phyloP scores from a whole-genome alignment of 2,113 vertebrate genomes.

The Leptodactylus fuscus region DNA sequence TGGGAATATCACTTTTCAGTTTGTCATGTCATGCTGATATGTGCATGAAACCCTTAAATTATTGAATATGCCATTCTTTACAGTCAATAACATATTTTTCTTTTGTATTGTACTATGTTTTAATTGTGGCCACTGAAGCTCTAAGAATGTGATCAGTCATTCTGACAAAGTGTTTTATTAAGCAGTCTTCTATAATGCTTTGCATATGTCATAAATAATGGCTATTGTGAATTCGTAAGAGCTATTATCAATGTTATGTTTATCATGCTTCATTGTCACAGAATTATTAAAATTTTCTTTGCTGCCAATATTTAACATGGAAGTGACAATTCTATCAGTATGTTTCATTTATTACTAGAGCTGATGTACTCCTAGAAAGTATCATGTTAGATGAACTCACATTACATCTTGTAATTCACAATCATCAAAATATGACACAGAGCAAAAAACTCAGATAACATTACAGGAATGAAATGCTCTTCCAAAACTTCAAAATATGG shows the following conservation, averaged over 20 bases:
- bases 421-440: neutral
- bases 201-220: conserved; percentile 32
- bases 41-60: too few relatives aligned
- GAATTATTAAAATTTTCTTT: conserved; percentile 12
- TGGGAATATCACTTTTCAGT: too few relatives aligned
- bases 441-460: too few relatives aligned
- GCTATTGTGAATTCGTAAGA: conserved; percentile 6
- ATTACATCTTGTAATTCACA: neutral
- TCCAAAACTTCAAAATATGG: too few relatives aligned
- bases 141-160: conserved; percentile 26
- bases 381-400: neutral
- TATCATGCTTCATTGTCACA: neutral
- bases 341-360: conserved; percentile 1
- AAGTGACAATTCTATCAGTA: neutral
- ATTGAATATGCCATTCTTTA: neutral
- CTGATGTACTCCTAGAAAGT: neutral
- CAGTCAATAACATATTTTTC: neutral
- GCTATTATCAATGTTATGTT: conserved; percentile 13
- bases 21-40: too few relatives aligned
- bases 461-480: too few relatives aligned
- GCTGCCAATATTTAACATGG: conserved; percentile 4
- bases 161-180: conserved; percentile 33
- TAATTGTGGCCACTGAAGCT: neutral
- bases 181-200: conserved; percentile 23
- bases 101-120: neutral